Evolutionary conservation across 2,113 vertebrate species (phyloP).

Genomic region (Pycnonotus jocosus): DNA sequence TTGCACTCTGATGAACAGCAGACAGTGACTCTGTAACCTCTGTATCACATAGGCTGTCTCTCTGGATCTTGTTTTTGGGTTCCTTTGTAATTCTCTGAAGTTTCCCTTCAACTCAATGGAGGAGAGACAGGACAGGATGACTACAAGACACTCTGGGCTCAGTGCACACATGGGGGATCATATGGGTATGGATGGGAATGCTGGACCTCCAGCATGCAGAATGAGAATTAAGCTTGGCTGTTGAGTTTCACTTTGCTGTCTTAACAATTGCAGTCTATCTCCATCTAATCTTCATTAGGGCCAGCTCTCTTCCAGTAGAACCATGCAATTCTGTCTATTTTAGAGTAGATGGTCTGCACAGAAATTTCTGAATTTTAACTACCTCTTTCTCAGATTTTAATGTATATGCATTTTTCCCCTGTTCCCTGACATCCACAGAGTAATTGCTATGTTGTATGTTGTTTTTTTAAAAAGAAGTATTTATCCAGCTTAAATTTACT

Average conservation of each 20-base stretch:
- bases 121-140: neutral
- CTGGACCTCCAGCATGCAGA: neutral
- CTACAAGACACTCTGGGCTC: neutral
- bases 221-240: neutral
- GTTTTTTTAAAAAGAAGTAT: neutral
- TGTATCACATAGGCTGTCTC: accelerated
- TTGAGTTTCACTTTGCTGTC: neutral
- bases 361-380: neutral
- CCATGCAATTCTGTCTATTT: neutral
- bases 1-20: neutral
- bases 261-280: neutral
- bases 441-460: neutral
- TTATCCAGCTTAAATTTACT: neutral
- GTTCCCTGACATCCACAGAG: neutral
- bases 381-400: neutral
- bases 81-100: neutral
- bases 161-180: accelerated
- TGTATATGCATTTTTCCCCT: accelerated
- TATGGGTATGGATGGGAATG: accelerated
- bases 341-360: neutral
- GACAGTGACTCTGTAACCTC: neutral
- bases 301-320: neutral
- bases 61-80: neutral
- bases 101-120: neutral
- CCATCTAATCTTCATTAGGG: neutral